Percentiles rank a stretch among this genome's conserved stretches.
Evolutionary conservation across 1,140 invertebrate species (phyloP).

Genomic region (Drosophila dunni): DNA sequence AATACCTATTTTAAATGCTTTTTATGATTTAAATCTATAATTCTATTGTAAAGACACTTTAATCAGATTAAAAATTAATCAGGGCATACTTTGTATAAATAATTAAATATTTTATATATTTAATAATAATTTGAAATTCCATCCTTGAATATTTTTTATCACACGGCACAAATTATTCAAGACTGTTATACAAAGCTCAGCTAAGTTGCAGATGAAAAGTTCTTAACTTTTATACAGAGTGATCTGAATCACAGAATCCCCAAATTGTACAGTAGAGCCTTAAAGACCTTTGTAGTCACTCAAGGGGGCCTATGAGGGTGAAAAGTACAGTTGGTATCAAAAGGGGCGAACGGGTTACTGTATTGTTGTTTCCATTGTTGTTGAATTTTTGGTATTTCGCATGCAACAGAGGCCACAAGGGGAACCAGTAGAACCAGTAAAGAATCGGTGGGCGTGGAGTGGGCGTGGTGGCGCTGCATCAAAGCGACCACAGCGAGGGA

Average conservation of each 20-base stretch:
- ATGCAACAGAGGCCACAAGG: constrained; percentile 21
- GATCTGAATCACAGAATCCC: constrained; percentile 2
- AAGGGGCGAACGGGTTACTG: constrained; percentile 1
- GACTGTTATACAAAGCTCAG: too few relatives aligned
- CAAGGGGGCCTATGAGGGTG: neutral
- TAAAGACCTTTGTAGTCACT: neutral
- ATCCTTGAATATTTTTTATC: too few relatives aligned
- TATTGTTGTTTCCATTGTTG: constrained; percentile 31
- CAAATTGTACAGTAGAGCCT: constrained; percentile 2
- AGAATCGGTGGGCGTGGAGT: neutral
- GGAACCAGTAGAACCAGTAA: constrained; percentile 2
- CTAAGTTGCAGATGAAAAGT: neutral
- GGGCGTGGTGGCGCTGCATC: constrained; percentile 35
- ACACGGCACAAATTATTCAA: too few relatives aligned
- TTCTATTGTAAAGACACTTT: too few relatives aligned
- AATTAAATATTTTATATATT: too few relatives aligned
- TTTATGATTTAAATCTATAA: too few relatives aligned
- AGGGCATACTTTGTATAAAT: too few relatives aligned
- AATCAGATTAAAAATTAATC: too few relatives aligned
- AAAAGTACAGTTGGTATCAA: constrained; percentile 19
- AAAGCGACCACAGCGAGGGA: constrained; percentile 45
- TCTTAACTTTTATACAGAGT: neutral
- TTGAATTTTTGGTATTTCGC: constrained; percentile 46
- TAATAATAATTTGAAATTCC: too few relatives aligned
- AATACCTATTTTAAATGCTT: too few relatives aligned